Percentiles rank a stretch among this genome's conserved stretches.
phyloP scores from a whole-genome alignment of 2,797 vertebrate genomes.

The Myotis planiceps region DNA sequence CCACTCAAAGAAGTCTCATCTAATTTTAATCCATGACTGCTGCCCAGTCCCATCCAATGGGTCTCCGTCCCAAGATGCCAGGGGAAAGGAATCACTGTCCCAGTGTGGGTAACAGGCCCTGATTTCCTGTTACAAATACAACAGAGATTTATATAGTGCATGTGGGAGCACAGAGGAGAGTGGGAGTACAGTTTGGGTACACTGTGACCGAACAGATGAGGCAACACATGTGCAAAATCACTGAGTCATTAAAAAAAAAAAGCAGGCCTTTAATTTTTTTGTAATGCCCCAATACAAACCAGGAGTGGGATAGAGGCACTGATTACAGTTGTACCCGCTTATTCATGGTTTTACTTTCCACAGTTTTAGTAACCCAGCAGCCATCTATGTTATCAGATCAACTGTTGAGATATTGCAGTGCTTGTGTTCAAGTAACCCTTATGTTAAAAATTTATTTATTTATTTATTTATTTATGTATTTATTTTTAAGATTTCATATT shows the following conservation, averaged over 20 bases:
- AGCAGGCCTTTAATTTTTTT: not conserved
- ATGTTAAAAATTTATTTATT: not conserved
- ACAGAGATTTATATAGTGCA: not conserved
- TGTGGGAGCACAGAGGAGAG: too few relatives aligned
- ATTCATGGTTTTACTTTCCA: not conserved
- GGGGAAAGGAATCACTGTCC: not conserved
- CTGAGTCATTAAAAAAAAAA: too few relatives aligned
- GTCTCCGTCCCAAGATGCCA: not conserved
- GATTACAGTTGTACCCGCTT: too few relatives aligned
- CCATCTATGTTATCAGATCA: not conserved
- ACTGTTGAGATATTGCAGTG: not conserved
- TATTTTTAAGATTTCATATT: too few relatives aligned
- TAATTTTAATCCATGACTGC: not conserved
- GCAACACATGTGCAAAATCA: not conserved
- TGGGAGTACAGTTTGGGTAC: fast-evolving
- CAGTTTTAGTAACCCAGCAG: not conserved
- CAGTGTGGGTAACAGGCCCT: too few relatives aligned
- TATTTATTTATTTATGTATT: too few relatives aligned
- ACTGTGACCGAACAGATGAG: not conserved
- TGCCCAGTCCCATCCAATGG: not conserved
- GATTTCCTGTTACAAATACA: not conserved
- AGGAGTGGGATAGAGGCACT: not conserved
- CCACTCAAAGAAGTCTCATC: not conserved
- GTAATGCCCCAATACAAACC: not conserved
- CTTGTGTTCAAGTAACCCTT: not conserved